Evolutionary conservation across 2,113 vertebrate species (phyloP).

Genomic region (Ceyx melanurus): DNA sequence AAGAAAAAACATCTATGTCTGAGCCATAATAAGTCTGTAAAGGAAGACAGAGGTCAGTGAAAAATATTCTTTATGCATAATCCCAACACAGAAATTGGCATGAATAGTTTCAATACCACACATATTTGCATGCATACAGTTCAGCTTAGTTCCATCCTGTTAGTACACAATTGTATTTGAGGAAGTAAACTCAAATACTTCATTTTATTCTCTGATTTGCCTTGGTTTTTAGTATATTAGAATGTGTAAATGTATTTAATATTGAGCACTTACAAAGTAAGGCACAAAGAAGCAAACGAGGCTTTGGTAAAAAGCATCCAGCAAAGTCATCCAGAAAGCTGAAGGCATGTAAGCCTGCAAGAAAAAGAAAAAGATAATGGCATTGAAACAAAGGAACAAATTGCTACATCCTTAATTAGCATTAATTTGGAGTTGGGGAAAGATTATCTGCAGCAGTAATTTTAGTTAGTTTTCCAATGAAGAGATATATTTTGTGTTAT

Average conservation of each 20-base stretch:
- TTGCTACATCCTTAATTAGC: not conserved
- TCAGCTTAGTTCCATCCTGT: not conserved
- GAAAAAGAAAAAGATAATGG: not conserved
- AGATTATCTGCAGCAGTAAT: not conserved
- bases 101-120: not conserved
- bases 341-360: conserved; percentile 72
- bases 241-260: not conserved
- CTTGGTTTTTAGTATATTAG: not conserved
- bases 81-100: not conserved
- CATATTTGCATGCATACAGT: not conserved
- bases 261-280: conserved; percentile 76
- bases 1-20: conserved; percentile 84
- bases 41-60: not conserved
- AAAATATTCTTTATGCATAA: not conserved
- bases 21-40: conserved; percentile 82
- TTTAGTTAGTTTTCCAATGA: not conserved
- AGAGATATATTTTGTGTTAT: not conserved
- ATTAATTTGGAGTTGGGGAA: not conserved
- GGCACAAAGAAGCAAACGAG: conserved; percentile 81
- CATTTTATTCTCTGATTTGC: not conserved
- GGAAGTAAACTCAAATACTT: not conserved
- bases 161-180: not conserved
- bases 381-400: not conserved
- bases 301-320: conserved; percentile 85
- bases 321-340: conserved; percentile 78